Base-by-base conservation (phyloP, 2,113 vertebrate genomes). In the Ammodytes dubius region DNA sequence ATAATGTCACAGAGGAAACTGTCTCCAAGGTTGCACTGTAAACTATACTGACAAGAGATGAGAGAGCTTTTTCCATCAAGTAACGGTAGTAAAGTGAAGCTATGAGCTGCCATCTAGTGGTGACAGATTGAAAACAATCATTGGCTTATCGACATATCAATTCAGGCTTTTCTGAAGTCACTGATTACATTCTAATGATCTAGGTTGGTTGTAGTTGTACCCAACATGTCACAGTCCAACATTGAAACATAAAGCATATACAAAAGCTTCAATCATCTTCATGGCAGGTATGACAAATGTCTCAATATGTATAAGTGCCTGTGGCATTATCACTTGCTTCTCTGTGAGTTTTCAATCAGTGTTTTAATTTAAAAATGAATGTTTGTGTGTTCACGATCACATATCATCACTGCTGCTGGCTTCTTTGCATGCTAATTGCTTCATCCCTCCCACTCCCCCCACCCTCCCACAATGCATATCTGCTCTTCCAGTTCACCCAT, bases 251-350 rank as follows among this genome's bases (percentile, higher is more conserved):
- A 37, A 40, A 57, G 11, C 54, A 13, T 67, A 64, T 39, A 68
- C 19, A 50, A 63, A 66, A 63, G 45, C 47, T 61, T 49, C 35
- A 82, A 70, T 77, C n/a, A 45, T 69, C 66, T 56, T 64, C 54
- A 70, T 37, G 10, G 70, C 74, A 49, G 81, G 46, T 75, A 54
- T 83, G 59, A 75, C 56, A 77, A 45, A 78, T 10, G 3, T 56
- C 69, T 35, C 64, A 12, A 71, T 42, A 27, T 17, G 49, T 78
- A 27, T 46, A 42, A 46, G 70, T 49, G 64, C 27, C 85, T 92
- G 91, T 94, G 93, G 76, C 92, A 91, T 93, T 93, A 93, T 89
- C 82, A 52, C 70, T 92, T 93, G 91, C 93, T 88, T 67, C 60
- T 82, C 5, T 79, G n/a, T 73, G 61, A 83, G 72, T 84, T 73